Percentiles rank a stretch among this genome's conserved stretches.
phyloP scores from a whole-genome alignment of 2,797 vertebrate genomes.

The Sciurus vulgaris region DNA sequence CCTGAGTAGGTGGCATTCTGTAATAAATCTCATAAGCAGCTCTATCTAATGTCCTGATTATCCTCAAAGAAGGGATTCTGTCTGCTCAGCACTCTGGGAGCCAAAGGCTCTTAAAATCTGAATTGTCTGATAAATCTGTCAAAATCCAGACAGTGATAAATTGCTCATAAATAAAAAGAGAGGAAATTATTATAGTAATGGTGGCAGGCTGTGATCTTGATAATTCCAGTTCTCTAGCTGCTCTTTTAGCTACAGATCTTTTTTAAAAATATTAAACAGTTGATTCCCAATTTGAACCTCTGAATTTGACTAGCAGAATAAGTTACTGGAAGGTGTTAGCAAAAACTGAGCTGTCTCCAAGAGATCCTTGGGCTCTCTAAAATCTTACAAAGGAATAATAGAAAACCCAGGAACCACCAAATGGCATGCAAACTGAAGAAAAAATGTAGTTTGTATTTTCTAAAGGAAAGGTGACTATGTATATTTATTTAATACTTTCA shows the following conservation, averaged over 20 bases:
- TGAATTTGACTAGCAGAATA: conserved; percentile 42
- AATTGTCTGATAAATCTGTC: conserved; percentile 22
- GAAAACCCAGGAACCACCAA: neutral
- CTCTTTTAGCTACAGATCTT: neutral
- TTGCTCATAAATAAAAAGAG: conserved; percentile 26
- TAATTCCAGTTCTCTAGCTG: neutral
- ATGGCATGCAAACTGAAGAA: neutral
- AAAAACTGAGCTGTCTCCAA: neutral
- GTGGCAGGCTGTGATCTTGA: neutral
- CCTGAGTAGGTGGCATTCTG: neutral
- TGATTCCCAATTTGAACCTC: conserved; percentile 42
- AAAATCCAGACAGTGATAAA: conserved; percentile 50
- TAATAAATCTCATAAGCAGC: neutral
- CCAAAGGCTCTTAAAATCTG: conserved; percentile 51
- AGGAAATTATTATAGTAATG: neutral
- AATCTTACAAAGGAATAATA: neutral
- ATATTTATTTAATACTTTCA: conserved; percentile 31
- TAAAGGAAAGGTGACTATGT: neutral
- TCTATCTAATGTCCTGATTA: neutral
- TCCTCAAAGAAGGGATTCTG: conserved; percentile 8
- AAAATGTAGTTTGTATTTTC: conserved; percentile 37
- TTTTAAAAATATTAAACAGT: neutral
- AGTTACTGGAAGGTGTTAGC: conserved; percentile 22
- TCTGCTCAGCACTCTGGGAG: neutral
- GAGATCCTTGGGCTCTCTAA: neutral